A percentile compares a stretch with the other conserved stretches of the same genome.
Evolutionary conservation across 2,888 invertebrate species (phyloP).

Genomic region (Hydroisotoma schaefferi): DNA sequence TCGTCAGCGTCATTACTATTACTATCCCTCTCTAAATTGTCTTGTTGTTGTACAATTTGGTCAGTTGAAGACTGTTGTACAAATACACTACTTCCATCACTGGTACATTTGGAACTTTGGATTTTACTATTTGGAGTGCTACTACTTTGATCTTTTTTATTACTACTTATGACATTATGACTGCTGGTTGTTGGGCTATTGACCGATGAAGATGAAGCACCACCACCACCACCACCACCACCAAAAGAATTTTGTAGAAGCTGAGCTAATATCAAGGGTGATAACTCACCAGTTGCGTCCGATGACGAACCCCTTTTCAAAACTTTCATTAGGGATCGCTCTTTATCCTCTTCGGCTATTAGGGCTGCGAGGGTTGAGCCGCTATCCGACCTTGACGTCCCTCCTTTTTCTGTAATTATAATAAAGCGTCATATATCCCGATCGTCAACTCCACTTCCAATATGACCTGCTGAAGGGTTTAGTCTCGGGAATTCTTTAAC

Average conservation of each 20-base stretch:
- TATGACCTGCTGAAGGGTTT: too few species aligned
- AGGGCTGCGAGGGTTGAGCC: too few species aligned
- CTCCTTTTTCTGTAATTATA: background rate
- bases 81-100: slow-evolving; percentile 6
- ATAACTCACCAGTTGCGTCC: slow-evolving; percentile 47
- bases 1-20: background rate
- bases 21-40: too few species aligned
- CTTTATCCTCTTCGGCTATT: too few species aligned
- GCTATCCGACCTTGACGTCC: too few species aligned
- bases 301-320: too few species aligned
- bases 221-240: slow-evolving; percentile 24
- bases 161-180: too few species aligned
- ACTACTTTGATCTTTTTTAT: slow-evolving; percentile 8
- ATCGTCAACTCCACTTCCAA: too few species aligned
- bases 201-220: slow-evolving; percentile 21
- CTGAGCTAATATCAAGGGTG: slow-evolving; percentile 49
- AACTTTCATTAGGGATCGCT: slow-evolving; percentile 6
- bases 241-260: slow-evolving; percentile 45
- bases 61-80: too few species aligned
- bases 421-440: too few species aligned
- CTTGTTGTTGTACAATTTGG: too few species aligned
- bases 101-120: slow-evolving; percentile 7
- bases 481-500: too few species aligned
- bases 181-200: slow-evolving; percentile 9
- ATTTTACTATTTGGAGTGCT: slow-evolving; percentile 12